Evolutionary conservation across 2,113 vertebrate species (phyloP), one percentile per base, ranked within the genome.

Genomic region (Nerophis ophidion): DNA sequence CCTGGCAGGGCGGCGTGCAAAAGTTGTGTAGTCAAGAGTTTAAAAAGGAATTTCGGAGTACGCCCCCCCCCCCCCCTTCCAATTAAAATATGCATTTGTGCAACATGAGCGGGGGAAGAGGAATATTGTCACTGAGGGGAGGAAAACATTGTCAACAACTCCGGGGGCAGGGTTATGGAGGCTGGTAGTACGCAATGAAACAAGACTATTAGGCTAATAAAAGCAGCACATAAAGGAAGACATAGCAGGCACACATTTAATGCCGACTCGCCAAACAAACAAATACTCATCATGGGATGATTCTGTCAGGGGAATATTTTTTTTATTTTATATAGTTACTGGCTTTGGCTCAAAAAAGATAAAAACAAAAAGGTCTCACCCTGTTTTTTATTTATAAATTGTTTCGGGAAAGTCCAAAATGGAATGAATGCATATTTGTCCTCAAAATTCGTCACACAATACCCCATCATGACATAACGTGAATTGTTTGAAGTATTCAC

Each of bases 81-180:
- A 88, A 89, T 87, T 77, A 86, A 84, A 84, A 75, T 70, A 66
- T 19, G 54, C 62, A 75, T 76, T 79, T 75, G 74, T 81, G 82
- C 78, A 70, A 76, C 26, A 63, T 57, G 66, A 81, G 76, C 7
- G 5, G 64, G 64, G 72, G 74, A 65, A 66, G 71, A 51, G 68
- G 61, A 79, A 81, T 76, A 79, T 80, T 70, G 79, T 73, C 77
- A 80, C 69, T 76, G 81, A 76, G 60, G 74, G 68, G 62, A 72
- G 65, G 77, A 79, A 80, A 79, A 81, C 64, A 71, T 57, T 50
- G 74, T 26, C 74, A 83, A 86, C 82, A 85, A 83, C 75, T 83
- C 79, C 79, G 79, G 72, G 77, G 80, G 85, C 75, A 77, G 78
- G 87, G 85, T 86, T 85, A 83, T 69, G 48, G 60, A 48, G 60